Percentiles rank a stretch among this genome's conserved stretches.
These are phyloP conservation scores for Muscicapa comitata DNA, from an alignment of 2,797 vertebrate genomes.

Conservation along the genomic window DNA sequence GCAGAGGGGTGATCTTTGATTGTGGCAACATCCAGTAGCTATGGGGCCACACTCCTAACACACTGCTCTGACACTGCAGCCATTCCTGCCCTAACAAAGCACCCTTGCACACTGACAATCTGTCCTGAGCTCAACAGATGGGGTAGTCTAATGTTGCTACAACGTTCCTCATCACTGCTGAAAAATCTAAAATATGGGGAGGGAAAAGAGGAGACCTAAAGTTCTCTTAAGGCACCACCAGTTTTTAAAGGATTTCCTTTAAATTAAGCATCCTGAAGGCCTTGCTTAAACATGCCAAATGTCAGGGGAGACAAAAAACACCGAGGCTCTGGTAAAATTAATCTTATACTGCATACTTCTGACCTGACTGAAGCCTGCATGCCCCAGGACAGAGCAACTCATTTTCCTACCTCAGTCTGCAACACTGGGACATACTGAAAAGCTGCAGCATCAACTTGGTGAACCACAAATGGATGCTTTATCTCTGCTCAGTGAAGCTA, in stretches of 20 bases:
- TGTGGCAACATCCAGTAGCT: background rate
- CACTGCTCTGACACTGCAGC: background rate
- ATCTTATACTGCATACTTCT: background rate
- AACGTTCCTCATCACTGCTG: background rate
- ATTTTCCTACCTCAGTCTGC: background rate
- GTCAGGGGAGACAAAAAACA: background rate
- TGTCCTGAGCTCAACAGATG: background rate
- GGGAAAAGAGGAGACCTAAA: background rate
- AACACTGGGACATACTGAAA: background rate
- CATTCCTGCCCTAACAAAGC: background rate
- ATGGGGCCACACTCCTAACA: background rate
- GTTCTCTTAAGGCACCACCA: background rate
- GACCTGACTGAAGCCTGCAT: background rate
- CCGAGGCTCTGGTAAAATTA: background rate
- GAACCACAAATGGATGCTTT: slow-evolving; percentile 6
- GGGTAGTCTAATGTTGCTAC: background rate
- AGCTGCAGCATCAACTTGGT: background rate
- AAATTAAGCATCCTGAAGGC: background rate
- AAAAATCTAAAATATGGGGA: background rate
- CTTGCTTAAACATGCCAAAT: background rate
- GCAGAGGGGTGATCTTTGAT: background rate
- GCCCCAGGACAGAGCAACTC: background rate
- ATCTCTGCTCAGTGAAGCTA: background rate
- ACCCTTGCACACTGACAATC: background rate
- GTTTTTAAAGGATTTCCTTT: background rate